These are phyloP conservation scores for Ferdinandea cuprea DNA, from an alignment of 2,888 invertebrate genomes.

Conservation along the genomic window DNA sequence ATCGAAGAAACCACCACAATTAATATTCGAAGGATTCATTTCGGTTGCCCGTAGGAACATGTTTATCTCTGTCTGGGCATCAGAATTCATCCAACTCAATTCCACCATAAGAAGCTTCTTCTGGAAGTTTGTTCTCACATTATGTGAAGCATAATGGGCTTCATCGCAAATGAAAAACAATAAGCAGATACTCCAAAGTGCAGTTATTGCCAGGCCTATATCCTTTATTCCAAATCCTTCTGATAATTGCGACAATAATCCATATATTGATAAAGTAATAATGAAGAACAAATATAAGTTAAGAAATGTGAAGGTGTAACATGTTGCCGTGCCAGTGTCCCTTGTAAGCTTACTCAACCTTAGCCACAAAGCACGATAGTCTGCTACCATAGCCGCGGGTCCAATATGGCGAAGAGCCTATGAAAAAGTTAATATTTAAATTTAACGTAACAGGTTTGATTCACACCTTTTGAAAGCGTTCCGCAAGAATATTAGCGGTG, in stretches of 20 bases:
- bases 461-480: constrained; percentile 88
- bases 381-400: constrained; percentile 87
- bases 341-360: constrained; percentile 87
- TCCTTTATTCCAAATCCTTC: constrained; percentile 89
- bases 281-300: constrained; percentile 88
- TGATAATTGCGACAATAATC: constrained; percentile 88
- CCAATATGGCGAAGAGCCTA: constrained; percentile 87
- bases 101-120: constrained; percentile 89
- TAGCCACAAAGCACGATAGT: constrained; percentile 89
- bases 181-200: constrained; percentile 86
- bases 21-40: constrained; percentile 90
- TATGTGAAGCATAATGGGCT: constrained; percentile 89
- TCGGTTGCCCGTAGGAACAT: constrained; percentile 90
- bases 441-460: no score
- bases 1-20: constrained; percentile 89
- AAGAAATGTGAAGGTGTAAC: constrained; percentile 88
- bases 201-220: constrained; percentile 88
- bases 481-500: constrained; percentile 87
- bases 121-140: constrained; percentile 89
- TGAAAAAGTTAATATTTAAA: constrained; percentile 1
- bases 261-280: constrained; percentile 90
- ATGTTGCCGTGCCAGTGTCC: constrained; percentile 87
- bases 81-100: constrained; percentile 90
- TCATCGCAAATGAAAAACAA: constrained; percentile 90
- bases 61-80: constrained; percentile 89